These are phyloP conservation scores for Sciurus carolinensis DNA, from an alignment of 2,797 vertebrate genomes.

Conservation along the genomic window DNA sequence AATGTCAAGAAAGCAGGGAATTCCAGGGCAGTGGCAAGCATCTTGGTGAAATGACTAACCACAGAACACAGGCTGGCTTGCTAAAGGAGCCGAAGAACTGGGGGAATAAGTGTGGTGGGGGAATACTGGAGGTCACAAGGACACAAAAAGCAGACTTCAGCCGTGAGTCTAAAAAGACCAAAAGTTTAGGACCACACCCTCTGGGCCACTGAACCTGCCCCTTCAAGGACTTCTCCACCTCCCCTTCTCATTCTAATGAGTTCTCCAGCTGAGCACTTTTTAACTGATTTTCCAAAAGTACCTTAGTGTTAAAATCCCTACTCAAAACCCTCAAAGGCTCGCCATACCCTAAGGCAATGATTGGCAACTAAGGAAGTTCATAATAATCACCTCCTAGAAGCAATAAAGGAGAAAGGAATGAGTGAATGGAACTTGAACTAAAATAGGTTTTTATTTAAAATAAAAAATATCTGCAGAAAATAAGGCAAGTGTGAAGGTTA, in stretches of 20 bases:
- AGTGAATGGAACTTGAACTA: background rate
- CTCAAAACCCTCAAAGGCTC: slow-evolving; percentile 41
- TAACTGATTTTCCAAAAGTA: slow-evolving; percentile 27
- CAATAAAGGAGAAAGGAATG: background rate
- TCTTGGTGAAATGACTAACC: background rate
- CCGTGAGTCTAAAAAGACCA: background rate
- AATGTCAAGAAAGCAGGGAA: slow-evolving; percentile 50
- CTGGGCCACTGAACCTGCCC: background rate
- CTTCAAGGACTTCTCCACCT: background rate
- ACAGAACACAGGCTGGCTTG: background rate
- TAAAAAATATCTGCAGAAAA: background rate
- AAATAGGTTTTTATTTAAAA: slow-evolving; percentile 27
- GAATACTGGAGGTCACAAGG: background rate
- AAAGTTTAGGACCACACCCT: background rate
- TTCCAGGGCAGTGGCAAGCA: background rate
- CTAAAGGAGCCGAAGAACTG: background rate
- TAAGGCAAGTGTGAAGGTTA: slow-evolving; percentile 46
- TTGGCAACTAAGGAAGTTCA: background rate
- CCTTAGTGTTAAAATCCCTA: background rate
- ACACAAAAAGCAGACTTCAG: background rate
- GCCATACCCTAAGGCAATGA: slow-evolving; percentile 3
- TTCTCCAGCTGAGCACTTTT: background rate
- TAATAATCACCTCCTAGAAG: background rate
- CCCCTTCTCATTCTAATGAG: background rate
- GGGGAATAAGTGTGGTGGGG: background rate